Evolutionary conservation across 2,888 invertebrate species (phyloP), one percentile per base, ranked within the genome.

Genomic region (Alsophila aescularia): DNA sequence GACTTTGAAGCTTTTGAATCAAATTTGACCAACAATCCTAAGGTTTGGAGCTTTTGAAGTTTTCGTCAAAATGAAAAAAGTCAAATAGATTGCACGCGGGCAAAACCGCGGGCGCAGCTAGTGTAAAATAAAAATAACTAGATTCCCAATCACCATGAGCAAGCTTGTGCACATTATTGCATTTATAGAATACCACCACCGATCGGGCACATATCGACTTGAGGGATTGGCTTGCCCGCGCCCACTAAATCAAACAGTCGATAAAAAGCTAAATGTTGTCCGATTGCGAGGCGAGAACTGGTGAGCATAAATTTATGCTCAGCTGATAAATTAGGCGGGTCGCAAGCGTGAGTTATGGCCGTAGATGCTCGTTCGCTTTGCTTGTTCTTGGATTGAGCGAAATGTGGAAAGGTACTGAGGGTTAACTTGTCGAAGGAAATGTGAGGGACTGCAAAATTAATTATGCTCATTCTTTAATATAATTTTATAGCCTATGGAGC

Each of bases 231-330:
- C 82, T 81, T 77, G 72, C 70, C 72, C 67, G 60, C 58, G 59
- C 57, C 60, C 83, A 82, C 73, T 66, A 63, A 61, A 66, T 66
- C 65, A 66, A 63, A 54, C 50, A 62, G 65, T 66, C 65, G 65
- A 66, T 66, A 66, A 66, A 66, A 90, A 89, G 88, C 87, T 90
- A 90, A 91, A 90, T 89, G 89, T 86, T 86, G 87, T 81, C 84
- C 89, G 90, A 91, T 91, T 85, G 85, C 78, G 67, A 72, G 76
- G 79, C 75, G 79, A 80, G 75, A 79, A 83, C 81, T 81, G 80
- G 75, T 72, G 86, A 81, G 85, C 85, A 87, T 87, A 86, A 86
- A 89, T 88, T 86, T 85, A 85, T 86, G 80, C 79, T 60, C 73
- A 77, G 66, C 87, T 89, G 90, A 90, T 90, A 91, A 89, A 90